Base-by-base conservation (phyloP, 2,888 invertebrate species). In the Cataglyphis livida region DNA sequence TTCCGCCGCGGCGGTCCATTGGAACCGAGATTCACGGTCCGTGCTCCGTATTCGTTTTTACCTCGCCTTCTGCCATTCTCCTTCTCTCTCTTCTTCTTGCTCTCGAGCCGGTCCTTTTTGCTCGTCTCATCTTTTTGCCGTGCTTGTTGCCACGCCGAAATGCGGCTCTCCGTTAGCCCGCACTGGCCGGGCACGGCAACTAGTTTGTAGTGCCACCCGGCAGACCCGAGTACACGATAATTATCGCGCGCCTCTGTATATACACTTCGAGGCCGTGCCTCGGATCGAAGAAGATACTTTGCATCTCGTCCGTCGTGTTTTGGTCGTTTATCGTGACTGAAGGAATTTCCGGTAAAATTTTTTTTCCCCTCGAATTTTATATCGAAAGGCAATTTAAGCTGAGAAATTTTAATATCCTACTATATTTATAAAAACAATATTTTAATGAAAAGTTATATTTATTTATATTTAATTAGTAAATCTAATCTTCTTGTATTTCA, bases 11-110 rank as follows among this genome's bases (percentile, higher is more conserved):
- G 51, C 70, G 81, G 84, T 66, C 81, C 81, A 84, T 84, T 66
- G 89, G 82, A 88, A 85, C 84, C 64, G 88, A 88, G 90, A 90
- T 90, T 90, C 88, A 88, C 90, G 86, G 83, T 73, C 74, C 84
- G 76, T 83, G 71, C 71, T 62, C 66, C 48, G 38, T 78, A 51
- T 74, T 84, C 74, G 66, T 85, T 87, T 86, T 88, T 89, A 73
- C 64, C 83, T 81, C 73, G 48, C 70, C 70, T 81, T 75, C 65
- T 25, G 35, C 38, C 38, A 59, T 57, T 57, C 57, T 68, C 81
- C 48, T 48, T 41, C 74, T 25, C 62, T 70, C 54, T 38, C 61
- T 64, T 64, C 38, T 70, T 70, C 62, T 57, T 64, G 73, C 51
- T 75, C 70, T 65, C 28, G 44, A 64, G 81, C 32, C 70, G 18